These are phyloP conservation scores for Rynchops niger DNA, from an alignment of 2,113 vertebrate species.

Conservation along the genomic window DNA sequence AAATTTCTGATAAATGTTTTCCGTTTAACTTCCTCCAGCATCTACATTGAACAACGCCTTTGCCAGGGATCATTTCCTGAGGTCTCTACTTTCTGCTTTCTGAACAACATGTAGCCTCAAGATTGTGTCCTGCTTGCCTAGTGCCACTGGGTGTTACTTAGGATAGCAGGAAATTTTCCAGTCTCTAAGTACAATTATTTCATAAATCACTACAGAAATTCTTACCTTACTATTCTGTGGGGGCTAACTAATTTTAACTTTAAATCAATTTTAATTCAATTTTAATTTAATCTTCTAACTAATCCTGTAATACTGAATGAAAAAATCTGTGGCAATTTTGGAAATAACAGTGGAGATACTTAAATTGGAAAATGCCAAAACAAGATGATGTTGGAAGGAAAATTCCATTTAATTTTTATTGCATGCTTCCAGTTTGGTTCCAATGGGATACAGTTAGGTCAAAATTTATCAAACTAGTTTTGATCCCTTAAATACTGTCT, in stretches of 20 bases:
- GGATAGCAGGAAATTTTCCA: not conserved
- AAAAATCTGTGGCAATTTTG: not conserved
- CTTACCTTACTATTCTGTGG: not conserved
- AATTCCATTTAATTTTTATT: not conserved
- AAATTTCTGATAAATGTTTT: conserved; percentile 70
- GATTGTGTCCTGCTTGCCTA: not conserved
- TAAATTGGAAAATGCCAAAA: not conserved
- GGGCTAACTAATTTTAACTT: not conserved
- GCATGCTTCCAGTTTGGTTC: not conserved
- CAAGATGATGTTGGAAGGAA: not conserved
- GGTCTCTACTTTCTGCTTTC: not conserved
- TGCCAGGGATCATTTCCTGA: conserved; percentile 62
- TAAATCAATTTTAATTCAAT: not conserved
- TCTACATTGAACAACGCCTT: conserved; percentile 37
- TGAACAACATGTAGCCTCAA: not conserved
- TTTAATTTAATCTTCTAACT: not conserved
- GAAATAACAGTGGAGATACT: not conserved
- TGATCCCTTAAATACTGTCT: not conserved
- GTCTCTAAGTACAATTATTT: not conserved
- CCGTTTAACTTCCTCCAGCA: conserved; percentile 25
- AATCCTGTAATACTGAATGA: not conserved
- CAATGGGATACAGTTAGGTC: not conserved
- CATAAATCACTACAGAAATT: not conserved
- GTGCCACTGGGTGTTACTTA: not conserved
- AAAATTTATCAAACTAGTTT: not conserved